These are phyloP conservation scores for Trissolcus japonicus DNA, from an alignment of 2,888 invertebrate genomes.

Conservation along the genomic window DNA sequence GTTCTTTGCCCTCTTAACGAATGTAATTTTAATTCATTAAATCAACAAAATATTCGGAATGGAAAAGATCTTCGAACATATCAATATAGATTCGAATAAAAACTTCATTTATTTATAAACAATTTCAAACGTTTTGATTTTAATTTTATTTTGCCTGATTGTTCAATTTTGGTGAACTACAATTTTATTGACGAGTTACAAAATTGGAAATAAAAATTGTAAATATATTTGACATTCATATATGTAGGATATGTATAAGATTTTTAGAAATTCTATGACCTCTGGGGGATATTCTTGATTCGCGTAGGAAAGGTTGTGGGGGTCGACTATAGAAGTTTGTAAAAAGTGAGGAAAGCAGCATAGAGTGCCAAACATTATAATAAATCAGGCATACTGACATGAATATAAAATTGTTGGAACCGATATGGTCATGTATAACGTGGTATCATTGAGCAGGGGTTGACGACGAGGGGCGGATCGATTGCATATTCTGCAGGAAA, in stretches of 20 bases:
- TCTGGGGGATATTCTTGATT: slow-evolving; percentile 61
- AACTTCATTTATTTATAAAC: no score
- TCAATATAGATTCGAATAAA: no score
- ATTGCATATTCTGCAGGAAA: slow-evolving; percentile 58
- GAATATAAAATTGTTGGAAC: slow-evolving; percentile 75
- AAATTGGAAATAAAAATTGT: slow-evolving; percentile 21
- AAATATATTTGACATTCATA: slow-evolving; percentile 21
- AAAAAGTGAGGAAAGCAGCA: slow-evolving; percentile 53
- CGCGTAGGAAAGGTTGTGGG: slow-evolving; percentile 56
- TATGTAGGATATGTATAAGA: slow-evolving; percentile 43
- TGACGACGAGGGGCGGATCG: slow-evolving; percentile 61
- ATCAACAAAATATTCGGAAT: slow-evolving; percentile 46
- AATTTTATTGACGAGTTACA: no score
- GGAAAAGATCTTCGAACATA: background rate
- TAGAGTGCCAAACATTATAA: slow-evolving; percentile 69
- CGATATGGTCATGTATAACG: slow-evolving; percentile 73
- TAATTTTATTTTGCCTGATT: no score
- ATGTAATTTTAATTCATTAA: slow-evolving; percentile 57
- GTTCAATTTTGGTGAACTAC: no score
- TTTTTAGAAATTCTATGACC: slow-evolving; percentile 51
- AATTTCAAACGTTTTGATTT: no score
- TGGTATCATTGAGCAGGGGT: slow-evolving; percentile 60
- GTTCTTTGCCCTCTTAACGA: slow-evolving; percentile 56
- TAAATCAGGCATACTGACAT: slow-evolving; percentile 70
- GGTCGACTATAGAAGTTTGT: slow-evolving; percentile 47